Evolutionary conservation across 2,797 vertebrate species (phyloP), one percentile per base, ranked within the genome.

Genomic region (Sylvilagus floridanus): DNA sequence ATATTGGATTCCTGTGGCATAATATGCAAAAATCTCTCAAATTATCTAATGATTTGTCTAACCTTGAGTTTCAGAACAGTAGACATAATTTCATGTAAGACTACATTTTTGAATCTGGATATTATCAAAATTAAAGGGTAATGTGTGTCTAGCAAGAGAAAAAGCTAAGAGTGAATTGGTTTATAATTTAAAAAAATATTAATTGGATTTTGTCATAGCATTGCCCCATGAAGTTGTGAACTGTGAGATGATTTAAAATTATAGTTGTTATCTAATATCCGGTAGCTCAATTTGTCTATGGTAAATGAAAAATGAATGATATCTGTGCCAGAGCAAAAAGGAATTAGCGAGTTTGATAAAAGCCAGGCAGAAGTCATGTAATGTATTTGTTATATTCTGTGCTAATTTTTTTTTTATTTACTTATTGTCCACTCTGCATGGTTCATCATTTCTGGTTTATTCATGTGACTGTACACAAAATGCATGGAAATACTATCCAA

Each of bases 31-130:
- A 94, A 93, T 93, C n/a, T 81, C 73, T 90, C 78, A 92, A 82
- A 96, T 93, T 95, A 88, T 63, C 92, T 92, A 95, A 96, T 95
- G 54, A 84, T 95, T 88, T 79, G 35, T 95, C 89, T 96, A 96
- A 95, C 91, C 85, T 96, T 91, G 86, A 95, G 91, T 95, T 96
- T 86, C 75, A 92, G 21, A 95, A 73, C 88, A 63, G 94, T 54
- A 85, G 76, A 96, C 47, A 86, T 60, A 90, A 94, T 60, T 90
- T 32, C 82, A 57, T 82, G 65, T 85, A 37, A 93, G 77, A 87
- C 8, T 69, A 62, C 35, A 78, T 84, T 91, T 94, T 88, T 79
- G 7, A 83, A 62, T 77, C 69, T 79, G 87, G 52, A 65, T 86
- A 90, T 83, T 71, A 90, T 66, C 82, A 92, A 17, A 75, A 90